These are phyloP conservation scores for Clarias magur DNA, from an alignment of 2,113 vertebrate genomes.

Conservation along the genomic window DNA sequence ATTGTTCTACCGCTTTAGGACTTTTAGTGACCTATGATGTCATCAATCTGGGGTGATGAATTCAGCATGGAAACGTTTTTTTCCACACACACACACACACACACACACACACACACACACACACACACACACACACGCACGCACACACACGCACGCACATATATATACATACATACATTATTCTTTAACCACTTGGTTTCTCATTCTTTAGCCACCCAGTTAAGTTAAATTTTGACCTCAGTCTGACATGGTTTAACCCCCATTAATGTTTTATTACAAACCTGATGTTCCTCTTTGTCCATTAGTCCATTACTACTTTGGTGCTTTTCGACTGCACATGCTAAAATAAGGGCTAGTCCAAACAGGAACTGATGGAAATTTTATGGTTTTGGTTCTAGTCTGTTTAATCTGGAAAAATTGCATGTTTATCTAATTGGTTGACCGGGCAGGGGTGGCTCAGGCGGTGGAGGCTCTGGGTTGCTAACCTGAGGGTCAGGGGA, in stretches of 20 bases:
- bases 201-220: constrained; percentile 52
- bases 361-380: background rate
- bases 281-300: background rate
- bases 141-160: no score
- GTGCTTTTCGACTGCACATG: background rate
- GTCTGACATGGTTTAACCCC: background rate
- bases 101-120: background rate
- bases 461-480: no score
- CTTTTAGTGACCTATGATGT: constrained; percentile 28
- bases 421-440: background rate
- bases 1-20: background rate
- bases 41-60: background rate
- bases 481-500: no score
- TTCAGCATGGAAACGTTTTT: background rate
- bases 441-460: no score
- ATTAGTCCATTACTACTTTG: background rate
- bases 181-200: no score
- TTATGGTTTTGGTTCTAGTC: background rate
- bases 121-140: background rate
- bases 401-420: background rate
- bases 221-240: constrained; percentile 56
- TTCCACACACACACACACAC: background rate
- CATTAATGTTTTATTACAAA: constrained; percentile 45
- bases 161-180: background rate
- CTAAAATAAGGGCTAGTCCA: background rate